Base-by-base conservation (phyloP, 2,797 vertebrate species). In the Mus caroli region DNA sequence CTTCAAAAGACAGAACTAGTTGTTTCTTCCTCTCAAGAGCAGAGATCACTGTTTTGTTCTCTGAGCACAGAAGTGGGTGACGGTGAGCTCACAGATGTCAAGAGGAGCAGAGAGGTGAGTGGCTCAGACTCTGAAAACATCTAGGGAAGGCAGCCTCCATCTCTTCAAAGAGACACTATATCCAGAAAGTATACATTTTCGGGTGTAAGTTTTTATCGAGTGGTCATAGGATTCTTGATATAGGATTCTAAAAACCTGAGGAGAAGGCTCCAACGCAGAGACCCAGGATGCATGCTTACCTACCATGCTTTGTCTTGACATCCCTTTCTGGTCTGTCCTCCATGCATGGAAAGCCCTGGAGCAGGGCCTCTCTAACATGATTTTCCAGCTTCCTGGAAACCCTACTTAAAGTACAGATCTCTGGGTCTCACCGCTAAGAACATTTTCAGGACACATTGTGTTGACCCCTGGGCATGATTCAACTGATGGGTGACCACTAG, bases 211-310 rank as follows among this genome's bases (percentile, higher is more conserved):
- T 89, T 50, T 69, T 22, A 50, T 5, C n/a, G 10, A 71, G 40
- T 50, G 50, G 10, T 22, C 5, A 26, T 1, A n/a, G 43, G 4
- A 2, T 13, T 34, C 28, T 46, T 58, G 15, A 19, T n/a, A 46
- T 4, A n/a, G 43, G 43, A 43, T 43, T 43, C 1, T 24, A 19
- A 34, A 69, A 82, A 62, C n/a, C 9, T 3, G 26, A 79, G 40
- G 37, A 40, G 19, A 2, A 0, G 19, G 13, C 60, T 14, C 43
- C 11, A 4, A 11, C 2, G 31, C n/a, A 5, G 2, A 0, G 43
- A 9, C 19, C 13, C 14, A 40, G 31, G 34, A 17, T 60, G 2
- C 34, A 3, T 20, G 31, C 22, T 37, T 37, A 10, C 17, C 67
- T 28, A 17, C 43, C 15, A 20, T 2, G 24, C 22, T 34, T 69